A percentile compares a stretch with the other conserved stretches of the same genome.
phyloP scores from a whole-genome alignment of 1,140 invertebrate species.

The Laupala kohalensis region DNA sequence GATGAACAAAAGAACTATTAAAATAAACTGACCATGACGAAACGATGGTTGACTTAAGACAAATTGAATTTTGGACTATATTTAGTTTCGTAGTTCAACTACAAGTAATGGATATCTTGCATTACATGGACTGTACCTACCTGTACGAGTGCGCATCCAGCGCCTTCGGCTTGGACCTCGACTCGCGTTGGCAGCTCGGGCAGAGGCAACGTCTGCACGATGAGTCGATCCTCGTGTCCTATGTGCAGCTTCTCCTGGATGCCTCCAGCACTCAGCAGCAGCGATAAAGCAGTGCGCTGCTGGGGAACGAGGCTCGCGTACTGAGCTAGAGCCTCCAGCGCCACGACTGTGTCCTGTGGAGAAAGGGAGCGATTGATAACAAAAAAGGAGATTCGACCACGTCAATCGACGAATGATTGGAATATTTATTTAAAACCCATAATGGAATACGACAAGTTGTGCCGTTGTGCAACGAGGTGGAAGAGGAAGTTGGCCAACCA shows the following conservation, averaged over 20 bases:
- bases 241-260: conserved; percentile 27
- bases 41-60: not conserved
- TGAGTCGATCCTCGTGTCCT: conserved; percentile 30
- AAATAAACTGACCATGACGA: not conserved
- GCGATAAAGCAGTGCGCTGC: conserved; percentile 27
- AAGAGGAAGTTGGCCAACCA: no score
- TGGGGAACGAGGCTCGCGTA: conserved; percentile 33
- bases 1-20: not conserved
- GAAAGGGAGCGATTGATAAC: not conserved
- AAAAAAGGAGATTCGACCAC: no score
- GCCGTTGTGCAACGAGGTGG: no score
- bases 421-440: no score
- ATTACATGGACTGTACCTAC: conserved; percentile 20
- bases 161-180: conserved; percentile 35
- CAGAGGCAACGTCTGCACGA: conserved; percentile 29
- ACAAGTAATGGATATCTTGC: not conserved
- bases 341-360: conserved; percentile 53
- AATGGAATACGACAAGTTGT: no score
- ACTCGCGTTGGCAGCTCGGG: conserved; percentile 33
- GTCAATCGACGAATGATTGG: no score
- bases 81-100: not conserved
- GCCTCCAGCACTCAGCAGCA: conserved; percentile 27
- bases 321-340: conserved; percentile 46
- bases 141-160: conserved; percentile 45
- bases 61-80: not conserved